Percentiles rank a stretch among this genome's conserved stretches.
Evolutionary conservation across 2,113 vertebrate genomes (phyloP).

Genomic region (Ceyx melanurus): DNA sequence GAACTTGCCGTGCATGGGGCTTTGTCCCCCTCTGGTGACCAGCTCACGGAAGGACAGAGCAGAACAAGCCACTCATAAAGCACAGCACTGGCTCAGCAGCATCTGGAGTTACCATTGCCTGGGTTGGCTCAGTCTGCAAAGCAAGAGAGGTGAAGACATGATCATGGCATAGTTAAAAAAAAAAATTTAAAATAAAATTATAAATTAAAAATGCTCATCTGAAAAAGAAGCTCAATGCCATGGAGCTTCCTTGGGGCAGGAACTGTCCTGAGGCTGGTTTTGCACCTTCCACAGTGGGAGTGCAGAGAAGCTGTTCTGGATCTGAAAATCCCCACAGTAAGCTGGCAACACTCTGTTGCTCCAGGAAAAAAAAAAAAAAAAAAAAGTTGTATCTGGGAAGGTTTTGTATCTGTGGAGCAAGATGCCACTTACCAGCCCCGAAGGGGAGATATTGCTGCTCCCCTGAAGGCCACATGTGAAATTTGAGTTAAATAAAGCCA

Average conservation of each 20-base stretch:
- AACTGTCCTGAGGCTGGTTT: fast-evolving
- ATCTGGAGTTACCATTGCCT: fast-evolving
- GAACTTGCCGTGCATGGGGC: neutral
- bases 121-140: neutral
- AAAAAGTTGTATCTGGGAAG: fast-evolving
- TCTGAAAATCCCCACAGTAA: neutral
- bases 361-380: no score
- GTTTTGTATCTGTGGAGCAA: neutral
- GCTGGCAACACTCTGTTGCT: neutral
- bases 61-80: neutral
- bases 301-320: fast-evolving
- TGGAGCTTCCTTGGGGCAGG: neutral
- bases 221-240: fast-evolving
- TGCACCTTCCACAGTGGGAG: neutral
- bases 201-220: neutral
- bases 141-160: fast-evolving
- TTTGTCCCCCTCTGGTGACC: slow-evolving; percentile 52
- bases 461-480: fast-evolving
- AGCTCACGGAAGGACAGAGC: neutral
- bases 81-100: fast-evolving
- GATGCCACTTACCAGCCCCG: fast-evolving
- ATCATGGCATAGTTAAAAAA: fast-evolving
- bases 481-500: neutral
- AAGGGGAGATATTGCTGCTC: neutral
- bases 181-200: neutral